A percentile compares a stretch with the other conserved stretches of the same genome.
phyloP scores from a whole-genome alignment of 2,113 vertebrate genomes.

The Oreotrochilus melanogaster region DNA sequence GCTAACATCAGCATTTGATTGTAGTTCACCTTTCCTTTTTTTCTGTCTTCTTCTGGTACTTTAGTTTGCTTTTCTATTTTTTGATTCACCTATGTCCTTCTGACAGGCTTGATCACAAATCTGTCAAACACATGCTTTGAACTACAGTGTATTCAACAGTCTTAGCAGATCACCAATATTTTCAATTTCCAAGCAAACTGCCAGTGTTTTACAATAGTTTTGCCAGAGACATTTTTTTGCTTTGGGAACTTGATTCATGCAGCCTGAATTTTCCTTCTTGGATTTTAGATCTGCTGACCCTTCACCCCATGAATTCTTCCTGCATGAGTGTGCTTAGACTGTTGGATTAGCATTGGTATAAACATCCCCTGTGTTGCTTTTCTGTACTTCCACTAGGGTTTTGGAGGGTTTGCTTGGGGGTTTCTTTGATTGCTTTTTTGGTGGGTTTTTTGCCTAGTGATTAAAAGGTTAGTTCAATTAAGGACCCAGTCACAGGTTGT shows the following conservation, averaged over 20 bases:
- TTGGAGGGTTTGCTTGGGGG: neutral
- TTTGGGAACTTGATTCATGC: neutral
- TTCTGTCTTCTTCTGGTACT: neutral
- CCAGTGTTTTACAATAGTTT: constrained; percentile 12
- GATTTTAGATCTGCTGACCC: constrained; percentile 7
- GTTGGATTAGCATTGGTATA: constrained; percentile 60
- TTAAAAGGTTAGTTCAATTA: constrained; percentile 41
- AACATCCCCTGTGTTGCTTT: constrained; percentile 55
- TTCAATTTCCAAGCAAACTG: constrained; percentile 19
- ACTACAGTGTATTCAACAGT: neutral
- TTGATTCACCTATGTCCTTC: neutral
- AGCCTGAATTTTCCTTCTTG: neutral
- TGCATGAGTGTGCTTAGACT: constrained; percentile 58
- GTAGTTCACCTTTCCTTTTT: neutral
- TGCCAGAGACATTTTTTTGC: neutral
- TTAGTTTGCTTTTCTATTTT: neutral
- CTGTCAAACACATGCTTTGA: neutral
- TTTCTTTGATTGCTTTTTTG: no score
- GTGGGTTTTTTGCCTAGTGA: neutral
- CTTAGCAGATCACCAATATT: neutral
- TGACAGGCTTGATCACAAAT: neutral
- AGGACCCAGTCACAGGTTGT: constrained; percentile 56
- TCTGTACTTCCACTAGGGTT: neutral
- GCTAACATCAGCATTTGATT: neutral
- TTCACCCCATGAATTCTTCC: constrained; percentile 43